Base-by-base conservation (phyloP, 2,888 invertebrate genomes). In the Ormyrus labotus region DNA sequence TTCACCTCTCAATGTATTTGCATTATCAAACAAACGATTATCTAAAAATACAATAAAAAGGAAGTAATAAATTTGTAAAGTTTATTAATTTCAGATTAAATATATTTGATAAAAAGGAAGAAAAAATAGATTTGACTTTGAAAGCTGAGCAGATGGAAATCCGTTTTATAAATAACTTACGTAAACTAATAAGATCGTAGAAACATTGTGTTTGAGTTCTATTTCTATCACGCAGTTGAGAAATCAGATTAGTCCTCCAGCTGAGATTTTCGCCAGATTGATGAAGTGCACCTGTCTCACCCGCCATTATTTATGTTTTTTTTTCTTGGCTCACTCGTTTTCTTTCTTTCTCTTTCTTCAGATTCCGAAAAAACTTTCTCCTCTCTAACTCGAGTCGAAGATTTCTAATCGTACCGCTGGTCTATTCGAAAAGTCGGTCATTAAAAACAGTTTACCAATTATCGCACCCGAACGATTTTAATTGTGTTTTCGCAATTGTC, bases 1-100 rank as follows among this genome's bases (percentile, higher is more conserved):
- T 91, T 97, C 96, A 84, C 94, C 93, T 87, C 95, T 94, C 77
- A 98, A 91, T 63, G 95, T 94, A 86, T 96, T 96, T 45, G 95
- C 94, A 91, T 93, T 95, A 89, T 98, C 98, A 91, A 97, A 96
- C 67, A 98, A 92, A 85, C 95, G 94, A 91, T 96, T 97, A 91
- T 98, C 98, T 97, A 92, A 81, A 93, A 93, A 84, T 83, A 64
- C 83, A 78, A 87, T 48, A 8, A 60, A 60, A 34, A 5, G 9
- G 53, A 45, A 45, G 34, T 13, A 45, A 13, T 5, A 83, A 77
- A 11, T 48, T 53, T 1, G 13, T 65, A 19, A 34, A 4, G 34
- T 34, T 34, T 34, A 34, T 34, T 34, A 34, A 34, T 34, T 34
- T 34, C 34, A 34, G 34, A 34, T 34, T 4, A 34, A 34, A 34